Base-by-base conservation (phyloP, 1,140 invertebrate genomes). In the Conus betulinus region DNA sequence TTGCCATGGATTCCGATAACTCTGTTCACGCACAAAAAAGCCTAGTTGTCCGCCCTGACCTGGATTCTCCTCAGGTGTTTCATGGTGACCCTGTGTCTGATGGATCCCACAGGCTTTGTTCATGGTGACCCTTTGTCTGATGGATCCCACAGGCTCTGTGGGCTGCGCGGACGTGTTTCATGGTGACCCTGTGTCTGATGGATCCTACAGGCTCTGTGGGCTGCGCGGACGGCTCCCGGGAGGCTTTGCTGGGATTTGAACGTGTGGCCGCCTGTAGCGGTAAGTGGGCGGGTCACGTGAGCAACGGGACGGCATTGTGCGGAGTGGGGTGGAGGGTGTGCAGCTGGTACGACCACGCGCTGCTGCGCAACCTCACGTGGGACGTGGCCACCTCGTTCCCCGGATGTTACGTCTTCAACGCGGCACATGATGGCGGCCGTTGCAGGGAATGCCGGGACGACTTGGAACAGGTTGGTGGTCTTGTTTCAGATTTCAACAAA, bases 361-460 rank as follows among this genome's bases (percentile, higher is more conserved):
- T 92, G 6, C 90, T 95, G 23, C 89, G 90, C 78, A 91, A 89
- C 78, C 91, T 95, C 76, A 90, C 90, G 2, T 95, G 94, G 94
- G 84, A 91, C 52, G 91, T 93, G 0, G 94, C 94, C 13, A 90
- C 91, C 25, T 88, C 89, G 3, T 88, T 95, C 0, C 85, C 88
- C 11, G 94, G 94, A 60, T 95, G 94, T 89, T 94, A 92, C 86
- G 93, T 93, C 23, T 92, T 92, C 82, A 95, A 95, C 88, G 94
- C 94, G 5, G 94, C 94, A 3, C 93, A 95, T 67, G 94, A 95
- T 91, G 93, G 93, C 8, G 93, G 93, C 5, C 89, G 91, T 23
- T 94, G 94, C 89, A 88, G 90, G 51, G 92, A 94, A 83, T 94
- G 94, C 88, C 51, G 89, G 25, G 88, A 91, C n/a, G 83, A 88